Evolutionary conservation across 2,888 invertebrate species (phyloP).

Genomic region (Pediacus dermestoides): DNA sequence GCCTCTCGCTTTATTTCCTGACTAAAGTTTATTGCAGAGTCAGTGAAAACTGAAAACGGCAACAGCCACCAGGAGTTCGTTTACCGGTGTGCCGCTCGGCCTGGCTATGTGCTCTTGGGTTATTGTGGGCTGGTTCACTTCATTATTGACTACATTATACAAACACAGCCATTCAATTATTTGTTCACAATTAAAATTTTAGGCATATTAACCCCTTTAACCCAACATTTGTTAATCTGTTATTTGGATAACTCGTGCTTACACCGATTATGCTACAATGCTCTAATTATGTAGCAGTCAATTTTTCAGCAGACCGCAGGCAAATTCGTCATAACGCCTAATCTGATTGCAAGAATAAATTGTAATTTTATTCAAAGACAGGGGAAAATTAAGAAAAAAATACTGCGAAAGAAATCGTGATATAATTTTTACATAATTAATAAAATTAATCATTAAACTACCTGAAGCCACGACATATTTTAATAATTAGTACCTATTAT

Average conservation of each 20-base stretch:
- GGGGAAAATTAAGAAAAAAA: too few species aligned
- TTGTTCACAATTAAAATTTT: constrained; percentile 53
- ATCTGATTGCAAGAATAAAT: too few species aligned
- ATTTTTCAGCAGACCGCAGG: constrained; percentile 12
- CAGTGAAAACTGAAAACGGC: constrained; percentile 30
- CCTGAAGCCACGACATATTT: too few species aligned
- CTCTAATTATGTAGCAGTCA: constrained; percentile 33
- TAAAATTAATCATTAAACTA: too few species aligned
- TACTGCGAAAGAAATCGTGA: too few species aligned
- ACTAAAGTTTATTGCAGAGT: constrained; percentile 38
- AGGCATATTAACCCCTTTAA: constrained; percentile 50
- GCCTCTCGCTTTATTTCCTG: constrained; percentile 38
- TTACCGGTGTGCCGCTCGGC: constrained; percentile 27
- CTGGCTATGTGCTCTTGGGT: too few species aligned
- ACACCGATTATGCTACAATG: constrained; percentile 24
- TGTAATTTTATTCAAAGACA: too few species aligned
- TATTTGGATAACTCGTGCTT: constrained; percentile 37
- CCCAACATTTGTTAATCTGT: constrained; percentile 43
- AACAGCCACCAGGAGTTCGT: constrained; percentile 30
- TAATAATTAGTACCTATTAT: too few species aligned
- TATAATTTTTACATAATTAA: too few species aligned
- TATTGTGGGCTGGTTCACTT: constrained; percentile 17
- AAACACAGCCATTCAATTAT: constrained; percentile 44
- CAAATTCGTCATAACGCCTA: not conserved
- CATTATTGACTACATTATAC: constrained; percentile 38